Evolutionary conservation across 1,140 invertebrate genomes (phyloP).

Genomic region (Orchestia grillus): DNA sequence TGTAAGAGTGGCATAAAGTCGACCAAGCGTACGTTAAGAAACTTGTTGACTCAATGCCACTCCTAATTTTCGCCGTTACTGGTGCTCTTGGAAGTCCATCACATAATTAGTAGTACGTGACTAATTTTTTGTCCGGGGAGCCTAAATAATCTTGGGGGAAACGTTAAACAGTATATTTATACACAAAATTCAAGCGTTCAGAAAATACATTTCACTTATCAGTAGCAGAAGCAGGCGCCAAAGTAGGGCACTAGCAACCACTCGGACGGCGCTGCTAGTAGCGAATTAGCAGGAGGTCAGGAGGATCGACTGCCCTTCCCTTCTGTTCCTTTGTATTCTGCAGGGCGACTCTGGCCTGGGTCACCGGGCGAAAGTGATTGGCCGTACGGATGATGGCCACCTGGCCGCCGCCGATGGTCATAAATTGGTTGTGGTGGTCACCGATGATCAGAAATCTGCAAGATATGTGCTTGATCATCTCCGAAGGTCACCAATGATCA

Average conservation of each 20-base stretch:
- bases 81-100: no score
- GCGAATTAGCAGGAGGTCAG: background rate
- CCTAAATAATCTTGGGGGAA: no score
- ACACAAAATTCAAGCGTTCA: background rate
- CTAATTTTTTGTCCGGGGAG: no score
- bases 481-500: no score
- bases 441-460: no score
- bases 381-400: background rate
- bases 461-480: no score
- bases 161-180: no score
- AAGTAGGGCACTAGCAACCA: background rate
- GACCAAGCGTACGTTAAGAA: no score
- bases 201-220: background rate
- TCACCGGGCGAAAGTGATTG: slow-evolving; percentile 8
- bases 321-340: background rate
- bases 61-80: no score
- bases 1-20: no score
- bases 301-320: background rate
- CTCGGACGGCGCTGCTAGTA: background rate
- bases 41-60: no score
- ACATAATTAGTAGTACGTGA: no score
- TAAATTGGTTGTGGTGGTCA: background rate
- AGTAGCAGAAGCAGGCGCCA: background rate
- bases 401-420: background rate
- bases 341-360: background rate